Percentiles rank a stretch among this genome's conserved stretches.
Evolutionary conservation across 2,113 vertebrate species (phyloP).

Genomic region (Mobula hypostoma): DNA sequence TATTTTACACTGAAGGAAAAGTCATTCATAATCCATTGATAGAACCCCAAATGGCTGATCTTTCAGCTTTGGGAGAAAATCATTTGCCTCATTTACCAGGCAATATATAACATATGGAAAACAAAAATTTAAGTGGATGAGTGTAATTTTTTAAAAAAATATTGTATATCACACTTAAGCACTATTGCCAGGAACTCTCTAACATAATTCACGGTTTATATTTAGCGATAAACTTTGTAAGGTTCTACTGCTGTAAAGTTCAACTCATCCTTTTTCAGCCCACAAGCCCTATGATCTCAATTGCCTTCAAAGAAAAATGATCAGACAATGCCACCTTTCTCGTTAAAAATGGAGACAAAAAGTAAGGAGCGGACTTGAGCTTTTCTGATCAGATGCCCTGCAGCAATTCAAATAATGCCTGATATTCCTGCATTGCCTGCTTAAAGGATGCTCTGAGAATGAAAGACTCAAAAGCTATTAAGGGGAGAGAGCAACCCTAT

Average conservation of each 20-base stretch:
- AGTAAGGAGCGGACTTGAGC: not conserved
- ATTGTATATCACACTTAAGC: not conserved
- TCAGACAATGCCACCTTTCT: not conserved
- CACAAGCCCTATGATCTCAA: not conserved
- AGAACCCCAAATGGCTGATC: not conserved
- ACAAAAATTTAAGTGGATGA: not conserved
- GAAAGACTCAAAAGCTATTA: not conserved
- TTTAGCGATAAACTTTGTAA: not conserved
- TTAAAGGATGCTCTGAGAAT: not conserved
- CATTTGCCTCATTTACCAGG: not conserved
- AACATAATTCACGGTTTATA: not conserved
- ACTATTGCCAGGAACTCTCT: too few relatives aligned
- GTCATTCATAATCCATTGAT: not conserved
- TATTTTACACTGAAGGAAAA: not conserved
- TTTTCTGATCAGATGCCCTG: too few relatives aligned
- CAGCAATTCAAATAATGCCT: not conserved
- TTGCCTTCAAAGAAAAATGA: not conserved
- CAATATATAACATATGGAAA: not conserved
- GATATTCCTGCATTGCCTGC: not conserved
- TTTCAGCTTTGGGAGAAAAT: not conserved
- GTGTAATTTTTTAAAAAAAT: not conserved
- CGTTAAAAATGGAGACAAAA: not conserved
- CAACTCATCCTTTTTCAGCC: not conserved
- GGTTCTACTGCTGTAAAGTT: too few relatives aligned
- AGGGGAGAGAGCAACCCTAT: not conserved